phyloP scores from a whole-genome alignment of 1,140 invertebrate genomes.

The Drosophila rufa region DNA sequence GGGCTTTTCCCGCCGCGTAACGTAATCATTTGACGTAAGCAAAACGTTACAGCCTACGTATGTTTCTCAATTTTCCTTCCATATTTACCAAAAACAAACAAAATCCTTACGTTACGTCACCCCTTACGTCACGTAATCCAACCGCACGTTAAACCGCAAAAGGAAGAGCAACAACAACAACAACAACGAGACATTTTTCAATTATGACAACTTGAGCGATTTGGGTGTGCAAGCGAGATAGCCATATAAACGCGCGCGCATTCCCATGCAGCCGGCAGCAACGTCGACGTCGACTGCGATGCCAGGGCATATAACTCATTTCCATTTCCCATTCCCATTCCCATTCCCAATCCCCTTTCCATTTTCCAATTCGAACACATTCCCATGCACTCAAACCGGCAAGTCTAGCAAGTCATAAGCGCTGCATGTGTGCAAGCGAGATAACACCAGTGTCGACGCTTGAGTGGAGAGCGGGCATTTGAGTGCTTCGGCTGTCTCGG shows the following conservation, averaged over 20 bases:
- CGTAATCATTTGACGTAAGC: neutral
- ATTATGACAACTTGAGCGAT: constrained; percentile 52
- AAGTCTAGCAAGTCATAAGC: constrained; percentile 3
- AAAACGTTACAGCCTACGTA: no score
- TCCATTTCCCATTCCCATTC: constrained; percentile 61
- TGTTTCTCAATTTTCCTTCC: neutral
- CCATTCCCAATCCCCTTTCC: constrained; percentile 33
- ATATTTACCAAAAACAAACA: constrained; percentile 36
- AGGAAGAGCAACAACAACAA: constrained; percentile 25
- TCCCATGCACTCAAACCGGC: constrained; percentile 64
- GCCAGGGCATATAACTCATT: constrained; percentile 67
- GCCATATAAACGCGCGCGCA: constrained; percentile 39
- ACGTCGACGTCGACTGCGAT: constrained; percentile 32
- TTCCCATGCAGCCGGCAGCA: constrained; percentile 61
- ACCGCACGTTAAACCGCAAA: constrained; percentile 36
- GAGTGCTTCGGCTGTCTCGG: constrained; percentile 13
- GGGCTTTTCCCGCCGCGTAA: constrained; percentile 71
- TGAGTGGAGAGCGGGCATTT: constrained; percentile 26
- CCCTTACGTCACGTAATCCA: constrained; percentile 58
- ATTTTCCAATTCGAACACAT: constrained; percentile 71
- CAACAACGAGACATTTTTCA: constrained; percentile 52
- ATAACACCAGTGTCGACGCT: constrained; percentile 17
- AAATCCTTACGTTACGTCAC: constrained; percentile 3
- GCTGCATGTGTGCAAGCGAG: constrained; percentile 37
- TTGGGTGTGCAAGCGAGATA: constrained; percentile 55